Percentiles rank a stretch among this genome's conserved stretches.
These are phyloP conservation scores for Morinoia aosen DNA, from an alignment of 2,888 invertebrate genomes.

Conservation along the genomic window DNA sequence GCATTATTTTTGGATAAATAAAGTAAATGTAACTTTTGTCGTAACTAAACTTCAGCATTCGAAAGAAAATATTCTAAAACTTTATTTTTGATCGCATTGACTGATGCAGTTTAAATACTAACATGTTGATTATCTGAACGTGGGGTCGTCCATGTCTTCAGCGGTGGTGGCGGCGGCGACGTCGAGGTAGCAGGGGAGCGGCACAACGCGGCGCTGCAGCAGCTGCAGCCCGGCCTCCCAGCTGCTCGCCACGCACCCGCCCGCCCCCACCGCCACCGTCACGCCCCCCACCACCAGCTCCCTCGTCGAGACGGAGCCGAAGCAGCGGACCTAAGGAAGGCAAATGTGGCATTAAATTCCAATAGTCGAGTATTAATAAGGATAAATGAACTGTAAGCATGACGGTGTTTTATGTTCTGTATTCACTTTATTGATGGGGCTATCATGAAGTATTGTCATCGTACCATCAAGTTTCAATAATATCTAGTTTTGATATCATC, in stretches of 20 bases:
- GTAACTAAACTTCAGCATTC: too few relatives aligned
- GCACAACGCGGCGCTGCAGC: constrained; percentile 43
- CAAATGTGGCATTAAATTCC: neutral
- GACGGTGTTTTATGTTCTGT: neutral
- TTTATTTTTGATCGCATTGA: too few relatives aligned
- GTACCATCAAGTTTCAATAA: neutral
- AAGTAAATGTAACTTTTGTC: too few relatives aligned
- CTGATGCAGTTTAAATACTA: neutral
- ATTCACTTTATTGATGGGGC: neutral
- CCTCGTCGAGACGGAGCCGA: neutral
- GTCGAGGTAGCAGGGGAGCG: constrained; percentile 59
- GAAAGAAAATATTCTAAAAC: too few relatives aligned
- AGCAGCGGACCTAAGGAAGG: neutral
- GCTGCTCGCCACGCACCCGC: constrained; percentile 59
- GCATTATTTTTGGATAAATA: too few relatives aligned
- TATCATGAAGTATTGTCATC: neutral
- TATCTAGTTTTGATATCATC: neutral
- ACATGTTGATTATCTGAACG: neutral
- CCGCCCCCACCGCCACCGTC: constrained; percentile 55
- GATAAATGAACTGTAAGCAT: neutral
- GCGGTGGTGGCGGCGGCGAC: neutral
- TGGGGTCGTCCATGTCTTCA: neutral
- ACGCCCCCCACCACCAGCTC: constrained; percentile 56
- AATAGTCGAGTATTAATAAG: neutral
- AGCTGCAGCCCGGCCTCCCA: constrained; percentile 57